phyloP scores from a whole-genome alignment of 2,113 vertebrate genomes.

The Trogon melanurus region DNA sequence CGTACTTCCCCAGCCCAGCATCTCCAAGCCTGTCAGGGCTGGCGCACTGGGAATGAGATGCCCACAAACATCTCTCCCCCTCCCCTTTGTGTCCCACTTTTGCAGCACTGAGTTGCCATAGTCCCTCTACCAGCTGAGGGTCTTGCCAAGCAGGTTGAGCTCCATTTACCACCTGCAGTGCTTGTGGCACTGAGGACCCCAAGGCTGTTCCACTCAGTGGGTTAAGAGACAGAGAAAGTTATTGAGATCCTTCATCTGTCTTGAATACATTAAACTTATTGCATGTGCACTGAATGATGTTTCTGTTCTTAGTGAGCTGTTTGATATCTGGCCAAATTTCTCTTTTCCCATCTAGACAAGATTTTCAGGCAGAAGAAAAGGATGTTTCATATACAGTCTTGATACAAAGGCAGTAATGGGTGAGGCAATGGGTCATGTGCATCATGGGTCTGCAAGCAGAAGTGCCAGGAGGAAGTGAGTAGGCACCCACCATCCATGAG shows the following conservation, averaged over 20 bases:
- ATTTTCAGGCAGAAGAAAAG: neutral
- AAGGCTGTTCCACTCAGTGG: neutral
- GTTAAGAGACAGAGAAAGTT: neutral
- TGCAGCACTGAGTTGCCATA: neutral
- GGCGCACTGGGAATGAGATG: fast-evolving
- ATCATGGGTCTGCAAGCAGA: neutral
- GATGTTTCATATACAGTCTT: neutral
- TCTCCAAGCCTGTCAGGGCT: neutral
- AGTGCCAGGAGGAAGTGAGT: neutral
- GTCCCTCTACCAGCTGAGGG: neutral
- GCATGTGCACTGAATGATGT: neutral
- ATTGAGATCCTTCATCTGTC: neutral
- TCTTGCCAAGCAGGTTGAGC: neutral
- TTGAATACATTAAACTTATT: neutral
- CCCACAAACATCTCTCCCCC: neutral
- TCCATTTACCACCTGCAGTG: neutral
- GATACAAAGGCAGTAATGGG: neutral
- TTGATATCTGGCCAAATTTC: neutral
- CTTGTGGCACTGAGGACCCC: neutral
- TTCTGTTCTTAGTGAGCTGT: neutral
- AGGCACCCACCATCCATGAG: neutral
- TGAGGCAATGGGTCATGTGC: neutral
- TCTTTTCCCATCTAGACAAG: neutral
- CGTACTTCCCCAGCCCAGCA: neutral
- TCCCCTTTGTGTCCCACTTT: neutral